A percentile compares a stretch with the other conserved stretches of the same genome.
phyloP scores from a whole-genome alignment of 2,113 vertebrate species.

The Tragelaphus scriptus region DNA sequence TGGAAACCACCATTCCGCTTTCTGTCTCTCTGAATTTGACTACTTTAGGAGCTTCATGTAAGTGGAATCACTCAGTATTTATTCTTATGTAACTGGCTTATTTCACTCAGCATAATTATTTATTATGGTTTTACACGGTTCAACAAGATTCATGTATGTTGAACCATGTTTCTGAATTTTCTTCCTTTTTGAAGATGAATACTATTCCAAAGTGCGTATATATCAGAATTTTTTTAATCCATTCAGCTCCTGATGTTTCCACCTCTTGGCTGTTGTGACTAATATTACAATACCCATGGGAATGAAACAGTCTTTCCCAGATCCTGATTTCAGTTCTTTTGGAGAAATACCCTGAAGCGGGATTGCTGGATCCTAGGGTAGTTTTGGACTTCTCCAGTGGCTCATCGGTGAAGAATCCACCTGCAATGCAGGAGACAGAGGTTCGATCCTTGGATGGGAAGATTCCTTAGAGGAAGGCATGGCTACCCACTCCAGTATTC shows the following conservation, averaged over 20 bases:
- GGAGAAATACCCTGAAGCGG: background rate
- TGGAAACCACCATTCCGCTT: background rate
- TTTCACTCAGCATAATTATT: background rate
- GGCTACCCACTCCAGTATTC: background rate
- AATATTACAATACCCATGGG: background rate
- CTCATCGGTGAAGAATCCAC: background rate
- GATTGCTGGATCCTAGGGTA: background rate
- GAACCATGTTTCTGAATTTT: background rate
- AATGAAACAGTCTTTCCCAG: background rate
- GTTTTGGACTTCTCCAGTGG: background rate
- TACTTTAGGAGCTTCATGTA: background rate
- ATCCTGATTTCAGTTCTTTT: background rate
- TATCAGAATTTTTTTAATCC: background rate
- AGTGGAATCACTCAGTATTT: background rate
- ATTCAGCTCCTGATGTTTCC: background rate
- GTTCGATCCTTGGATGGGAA: background rate
- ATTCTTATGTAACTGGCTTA: background rate
- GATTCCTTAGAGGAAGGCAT: background rate
- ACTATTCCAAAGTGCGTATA: background rate
- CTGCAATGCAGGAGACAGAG: background rate
- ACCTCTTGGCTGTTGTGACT: background rate
- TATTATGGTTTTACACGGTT: background rate
- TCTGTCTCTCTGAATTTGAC: background rate
- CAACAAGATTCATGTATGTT: background rate
- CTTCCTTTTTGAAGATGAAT: background rate